Percentiles rank a stretch among this genome's conserved stretches.
These are phyloP conservation scores for Neomonachus schauinslandi DNA, from an alignment of 2,113 vertebrate genomes.

Conservation along the genomic window DNA sequence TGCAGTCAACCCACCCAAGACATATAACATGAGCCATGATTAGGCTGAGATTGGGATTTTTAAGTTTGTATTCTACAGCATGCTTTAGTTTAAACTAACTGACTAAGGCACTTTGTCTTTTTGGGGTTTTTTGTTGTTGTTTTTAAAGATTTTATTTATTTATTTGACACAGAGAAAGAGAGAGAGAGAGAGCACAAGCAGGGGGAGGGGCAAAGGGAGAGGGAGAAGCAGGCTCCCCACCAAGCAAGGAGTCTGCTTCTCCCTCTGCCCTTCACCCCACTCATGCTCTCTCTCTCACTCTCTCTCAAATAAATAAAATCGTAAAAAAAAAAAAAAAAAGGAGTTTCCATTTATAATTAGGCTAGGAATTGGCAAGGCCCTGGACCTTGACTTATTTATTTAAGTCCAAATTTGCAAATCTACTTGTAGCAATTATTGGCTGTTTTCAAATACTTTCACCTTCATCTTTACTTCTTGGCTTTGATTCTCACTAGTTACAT, in stretches of 20 bases:
- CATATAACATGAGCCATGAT: neutral
- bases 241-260: too few species aligned
- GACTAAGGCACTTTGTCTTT: neutral
- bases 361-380: neutral
- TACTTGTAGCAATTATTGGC: neutral
- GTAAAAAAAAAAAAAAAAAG: neutral
- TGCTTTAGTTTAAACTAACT: neutral
- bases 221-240: too few species aligned
- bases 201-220: too few species aligned
- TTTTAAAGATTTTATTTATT: too few species aligned
- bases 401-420: neutral
- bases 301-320: too few species aligned
- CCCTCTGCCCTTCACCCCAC: too few species aligned
- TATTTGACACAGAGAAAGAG: too few species aligned
- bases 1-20: neutral
- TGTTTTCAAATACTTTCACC: neutral
- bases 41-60: neutral
- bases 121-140: too few species aligned
- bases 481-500: neutral
- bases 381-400: neutral
- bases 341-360: neutral
- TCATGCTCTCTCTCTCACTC: too few species aligned
- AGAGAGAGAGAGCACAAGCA: too few species aligned
- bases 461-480: conserved; percentile 25
- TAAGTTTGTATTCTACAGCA: neutral